These are phyloP conservation scores for Azorinus chamasolen DNA, from an alignment of 2,888 invertebrate species.

Conservation along the genomic window DNA sequence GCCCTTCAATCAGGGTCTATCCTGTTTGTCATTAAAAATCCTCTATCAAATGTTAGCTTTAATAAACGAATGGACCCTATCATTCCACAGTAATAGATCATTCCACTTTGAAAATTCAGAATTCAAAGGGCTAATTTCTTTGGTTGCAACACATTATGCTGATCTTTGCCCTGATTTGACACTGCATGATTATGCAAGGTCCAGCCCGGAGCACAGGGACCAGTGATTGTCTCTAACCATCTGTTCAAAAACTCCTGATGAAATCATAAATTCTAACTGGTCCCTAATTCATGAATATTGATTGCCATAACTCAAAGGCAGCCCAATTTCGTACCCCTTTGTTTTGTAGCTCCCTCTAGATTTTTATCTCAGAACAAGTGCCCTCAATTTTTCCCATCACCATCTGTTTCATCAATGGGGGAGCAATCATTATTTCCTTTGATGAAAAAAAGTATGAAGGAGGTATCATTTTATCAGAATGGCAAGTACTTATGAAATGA, in stretches of 20 bases:
- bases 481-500: too few species aligned
- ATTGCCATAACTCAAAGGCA: slow-evolving; percentile 13
- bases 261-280: slow-evolving; percentile 61
- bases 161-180: too few species aligned
- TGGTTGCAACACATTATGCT: too few species aligned
- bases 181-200: too few species aligned
- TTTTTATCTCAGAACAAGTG: slow-evolving; percentile 12
- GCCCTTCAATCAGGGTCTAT: too few species aligned
- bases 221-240: slow-evolving; percentile 21
- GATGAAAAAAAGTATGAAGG: slow-evolving; percentile 22
- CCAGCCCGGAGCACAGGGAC: too few species aligned
- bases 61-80: too few species aligned
- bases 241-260: slow-evolving; percentile 47
- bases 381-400: slow-evolving; percentile 8
- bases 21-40: too few species aligned
- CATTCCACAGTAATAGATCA: too few species aligned
- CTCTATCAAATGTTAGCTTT: too few species aligned
- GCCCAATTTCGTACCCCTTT: neutral
- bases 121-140: too few species aligned
- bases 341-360: neutral
- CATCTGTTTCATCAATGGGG: slow-evolving; percentile 20
- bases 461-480: slow-evolving; percentile 2
- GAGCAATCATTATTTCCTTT: slow-evolving; percentile 7
- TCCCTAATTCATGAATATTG: slow-evolving; percentile 45
- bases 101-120: too few species aligned